Evolutionary conservation across 2,888 invertebrate species (phyloP), one percentile per base, ranked within the genome.

Genomic region (Epinotia brunnichana): DNA sequence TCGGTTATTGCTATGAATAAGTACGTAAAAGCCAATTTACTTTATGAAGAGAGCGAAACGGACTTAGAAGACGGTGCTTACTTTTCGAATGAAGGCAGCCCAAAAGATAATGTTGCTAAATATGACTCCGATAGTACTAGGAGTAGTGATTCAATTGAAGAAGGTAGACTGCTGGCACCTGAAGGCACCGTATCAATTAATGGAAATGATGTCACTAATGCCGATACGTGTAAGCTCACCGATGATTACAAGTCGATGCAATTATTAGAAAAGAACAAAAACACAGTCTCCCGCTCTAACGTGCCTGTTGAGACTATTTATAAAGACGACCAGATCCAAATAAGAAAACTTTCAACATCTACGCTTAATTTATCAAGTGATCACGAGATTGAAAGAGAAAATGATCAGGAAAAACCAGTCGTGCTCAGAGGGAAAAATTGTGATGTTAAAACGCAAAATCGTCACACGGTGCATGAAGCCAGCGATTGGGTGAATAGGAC

Each of bases 61-160:
- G 81, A 80, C 21, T 77, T 79, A 29, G 77, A 82, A 62, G 92
- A 93, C 74, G 83, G 83, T 69, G 90, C 88, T 24, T 92, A 91
- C 78, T 92, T 90, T 80, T 90, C 92, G 41, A 92, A 92, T 78
- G 92, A 92, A 80, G 90, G 86, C 63, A 92, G 90, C 70, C 92
- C 92, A 15, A 90, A 88, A 75, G 86, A 91, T 74, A 89, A 87
- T 51, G 84, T 86, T 56, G 81, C 79, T 19, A 91, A 89, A 84
- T 87, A 84, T 81, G 91, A 92, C 78, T 84, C 89, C 2, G 90
- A 91, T 54, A 90, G 91, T 78, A 64, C 85, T 62, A 85, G 80
- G 80, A 90, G 90, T 74, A 83, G 80, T 74, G 87, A 87, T 64
- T 87, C 85, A 15, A 74, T 71, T 44, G 83, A 84, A 74, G 80